Base-by-base conservation (phyloP, 2,888 invertebrate genomes). In the Pomacea canaliculata region DNA sequence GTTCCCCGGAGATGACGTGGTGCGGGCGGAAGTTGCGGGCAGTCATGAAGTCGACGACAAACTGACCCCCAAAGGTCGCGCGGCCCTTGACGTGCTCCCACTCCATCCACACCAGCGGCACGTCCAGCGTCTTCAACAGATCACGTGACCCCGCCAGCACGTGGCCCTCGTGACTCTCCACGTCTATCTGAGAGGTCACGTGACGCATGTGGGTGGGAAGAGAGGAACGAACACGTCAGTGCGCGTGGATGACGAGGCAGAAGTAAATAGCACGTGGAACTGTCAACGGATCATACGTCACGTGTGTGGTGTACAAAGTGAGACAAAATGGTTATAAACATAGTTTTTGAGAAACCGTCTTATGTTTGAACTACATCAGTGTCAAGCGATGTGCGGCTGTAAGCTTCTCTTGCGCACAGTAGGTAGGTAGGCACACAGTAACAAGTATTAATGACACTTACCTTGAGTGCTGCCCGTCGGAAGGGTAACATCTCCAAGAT, bases 81-180 rank as follows among this genome's bases (percentile, higher is more conserved):
- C n/a, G n/a, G 46, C 27, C 18, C 16, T 67, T 73, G 3, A 73
- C 73, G 46, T 73, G 73, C 5, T n/a, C 9, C 73, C 73, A 73
- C 19, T 73, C 73, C 51, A 73, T 5, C 73, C 73, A 73, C n/a
- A 73, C 73, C 27, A 73, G 19, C 56, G 73, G 73, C 37, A 73
- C 66, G 73, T 73, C 56, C 73, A 73, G 7, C 51, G 59, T 19
- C 19, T 51, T 56, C 59, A 73, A 73, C 56, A 73, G 66, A 66
- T 59, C 10, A 18, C 59, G 37, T 8, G 73, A 51, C 12, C 67
- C 67, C 18, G 73, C 73, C 67, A 73, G 59, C 59, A 73, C 73
- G 59, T 73, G 65, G 18, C 73, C 73, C 59, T 73, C 73, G 73
- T 73, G 73, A 59, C 65, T 46, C 27, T 73, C 73, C 10, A 73